phyloP scores from a whole-genome alignment of 2,797 vertebrate genomes.

The Pseudocheirus occidentalis region DNA sequence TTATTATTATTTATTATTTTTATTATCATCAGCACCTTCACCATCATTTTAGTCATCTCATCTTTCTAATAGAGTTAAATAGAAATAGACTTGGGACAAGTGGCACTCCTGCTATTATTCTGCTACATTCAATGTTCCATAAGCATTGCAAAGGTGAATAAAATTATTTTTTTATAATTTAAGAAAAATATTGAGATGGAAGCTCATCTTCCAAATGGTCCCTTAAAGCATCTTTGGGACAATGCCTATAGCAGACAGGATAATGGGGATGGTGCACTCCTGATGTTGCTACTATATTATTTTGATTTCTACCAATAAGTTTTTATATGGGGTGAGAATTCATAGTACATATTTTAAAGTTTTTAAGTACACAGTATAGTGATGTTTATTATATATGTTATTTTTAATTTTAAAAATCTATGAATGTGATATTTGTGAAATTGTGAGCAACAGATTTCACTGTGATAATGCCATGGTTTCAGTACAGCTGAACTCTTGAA shows the following conservation, averaged over 20 bases:
- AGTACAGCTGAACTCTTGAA: not conserved
- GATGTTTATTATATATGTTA: not conserved
- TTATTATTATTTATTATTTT: not conserved
- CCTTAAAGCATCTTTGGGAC: not conserved
- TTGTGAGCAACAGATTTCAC: not conserved
- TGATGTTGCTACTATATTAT: not conserved
- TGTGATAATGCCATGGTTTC: not conserved
- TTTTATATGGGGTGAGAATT: not conserved
- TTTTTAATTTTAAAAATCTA: not conserved
- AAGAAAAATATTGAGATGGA: not conserved
- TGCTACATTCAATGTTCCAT: not conserved
- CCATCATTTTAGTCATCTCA: not conserved
- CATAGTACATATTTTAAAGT: not conserved
- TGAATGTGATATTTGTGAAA: not conserved
- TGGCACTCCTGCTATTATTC: not conserved
- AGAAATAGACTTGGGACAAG: not conserved
- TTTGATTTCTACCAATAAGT: not conserved
- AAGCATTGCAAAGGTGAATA: not conserved
- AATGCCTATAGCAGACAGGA: not conserved
- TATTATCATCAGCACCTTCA: not conserved
- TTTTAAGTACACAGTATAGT: not conserved
- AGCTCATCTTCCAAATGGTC: not conserved
- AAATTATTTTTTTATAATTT: not conserved
- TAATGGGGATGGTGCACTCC: not conserved
- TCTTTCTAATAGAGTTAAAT: not conserved